Evolutionary conservation across 2,113 vertebrate species (phyloP).

Genomic region (Anarhynchus alexandrinus): DNA sequence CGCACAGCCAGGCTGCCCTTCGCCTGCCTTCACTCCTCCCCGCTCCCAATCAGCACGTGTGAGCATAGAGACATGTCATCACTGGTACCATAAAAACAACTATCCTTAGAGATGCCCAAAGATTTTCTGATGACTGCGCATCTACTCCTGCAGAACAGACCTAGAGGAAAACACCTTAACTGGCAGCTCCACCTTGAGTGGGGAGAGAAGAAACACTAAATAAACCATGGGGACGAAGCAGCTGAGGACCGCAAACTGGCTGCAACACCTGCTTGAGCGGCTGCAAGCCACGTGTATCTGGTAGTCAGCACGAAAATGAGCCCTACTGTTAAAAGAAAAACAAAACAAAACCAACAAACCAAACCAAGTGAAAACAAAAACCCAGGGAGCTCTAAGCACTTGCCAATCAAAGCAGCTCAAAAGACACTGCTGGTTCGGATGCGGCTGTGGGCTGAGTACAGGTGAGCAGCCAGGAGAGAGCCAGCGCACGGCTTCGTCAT

Average conservation of each 20-base stretch:
- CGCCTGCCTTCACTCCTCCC: not conserved
- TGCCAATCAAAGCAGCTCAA: not conserved
- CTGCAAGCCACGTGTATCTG: not conserved
- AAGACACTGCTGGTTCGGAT: not conserved
- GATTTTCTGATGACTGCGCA: not conserved
- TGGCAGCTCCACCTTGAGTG: not conserved
- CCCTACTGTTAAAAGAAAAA: not conserved
- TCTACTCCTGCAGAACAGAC: not conserved
- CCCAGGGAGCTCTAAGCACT: not conserved
- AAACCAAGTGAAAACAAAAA: not conserved
- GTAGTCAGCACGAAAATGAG: not conserved
- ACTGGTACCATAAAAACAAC: not conserved
- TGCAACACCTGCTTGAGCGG: too few species aligned
- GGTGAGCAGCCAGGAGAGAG: not conserved
- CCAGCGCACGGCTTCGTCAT: fast-evolving
- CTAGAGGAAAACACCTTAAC: not conserved
- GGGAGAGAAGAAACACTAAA: not conserved
- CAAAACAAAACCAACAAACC: too few species aligned
- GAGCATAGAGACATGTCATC: not conserved
- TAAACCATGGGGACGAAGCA: not conserved
- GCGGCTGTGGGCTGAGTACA: not conserved
- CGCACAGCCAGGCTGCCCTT: not conserved
- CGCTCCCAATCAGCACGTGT: fast-evolving
- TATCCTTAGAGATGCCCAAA: not conserved
- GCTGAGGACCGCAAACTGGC: not conserved